A percentile compares a stretch with the other conserved stretches of the same genome.
Evolutionary conservation across 1,140 invertebrate species (phyloP).

Genomic region (Prorops nasuta): DNA sequence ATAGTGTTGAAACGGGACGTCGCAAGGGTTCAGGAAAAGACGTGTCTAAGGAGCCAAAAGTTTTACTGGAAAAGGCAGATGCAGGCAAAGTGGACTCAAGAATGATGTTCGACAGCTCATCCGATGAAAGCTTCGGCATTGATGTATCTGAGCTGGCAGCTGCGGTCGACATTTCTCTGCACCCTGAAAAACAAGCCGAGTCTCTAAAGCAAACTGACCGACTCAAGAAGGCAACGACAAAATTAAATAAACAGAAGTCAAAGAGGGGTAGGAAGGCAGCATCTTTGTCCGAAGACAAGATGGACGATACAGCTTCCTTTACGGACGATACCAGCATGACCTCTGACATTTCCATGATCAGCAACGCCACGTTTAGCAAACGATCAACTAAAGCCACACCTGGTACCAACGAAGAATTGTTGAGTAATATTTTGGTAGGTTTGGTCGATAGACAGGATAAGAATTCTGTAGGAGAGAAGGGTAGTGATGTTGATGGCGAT

Average conservation of each 20-base stretch:
- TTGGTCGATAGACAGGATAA: conserved; percentile 22
- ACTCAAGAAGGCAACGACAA: neutral
- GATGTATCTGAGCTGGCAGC: conserved; percentile 39
- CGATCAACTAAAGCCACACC: neutral
- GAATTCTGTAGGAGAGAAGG: conserved; percentile 6
- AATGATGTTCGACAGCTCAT: conserved; percentile 44
- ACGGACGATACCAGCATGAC: conserved; percentile 5
- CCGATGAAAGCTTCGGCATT: conserved; percentile 47
- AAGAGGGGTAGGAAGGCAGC: conserved; percentile 3
- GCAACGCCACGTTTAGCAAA: conserved; percentile 3
- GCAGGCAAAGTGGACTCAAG: conserved; percentile 34
- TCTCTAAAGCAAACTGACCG: conserved; percentile 5
- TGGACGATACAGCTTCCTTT: too few relatives aligned
- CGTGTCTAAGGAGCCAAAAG: conserved; percentile 29
- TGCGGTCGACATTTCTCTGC: conserved; percentile 42
- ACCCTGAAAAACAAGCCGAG: conserved; percentile 27
- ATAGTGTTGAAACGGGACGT: conserved; percentile 8
- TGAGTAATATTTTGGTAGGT: conserved; percentile 31
- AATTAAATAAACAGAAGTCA: neutral
- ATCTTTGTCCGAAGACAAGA: conserved; percentile 8
- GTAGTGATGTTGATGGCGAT: conserved; percentile 16
- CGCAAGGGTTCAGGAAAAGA: conserved; percentile 18
- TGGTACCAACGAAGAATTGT: conserved; percentile 31
- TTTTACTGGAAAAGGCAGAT: conserved; percentile 39
- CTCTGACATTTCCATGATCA: conserved; percentile 21